Conservation (phyloP, 2,888 invertebrate genomes). For the Phoenoteleia sp. region DNA sequence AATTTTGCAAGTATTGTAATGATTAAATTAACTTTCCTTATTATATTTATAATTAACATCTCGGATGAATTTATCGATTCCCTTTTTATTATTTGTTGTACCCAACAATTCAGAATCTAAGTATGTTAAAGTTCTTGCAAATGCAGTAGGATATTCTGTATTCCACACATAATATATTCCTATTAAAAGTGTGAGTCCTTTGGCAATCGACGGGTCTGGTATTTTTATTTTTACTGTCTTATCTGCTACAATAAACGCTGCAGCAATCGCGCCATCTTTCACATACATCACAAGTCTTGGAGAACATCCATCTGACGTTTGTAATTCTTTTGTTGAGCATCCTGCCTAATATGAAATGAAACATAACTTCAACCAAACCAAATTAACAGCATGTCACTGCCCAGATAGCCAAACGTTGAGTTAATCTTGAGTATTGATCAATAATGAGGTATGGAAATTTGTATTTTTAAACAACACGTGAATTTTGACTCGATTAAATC, state of each 20-base stretch:
- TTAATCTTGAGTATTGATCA: neutral
- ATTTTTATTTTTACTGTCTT: constrained; percentile 35
- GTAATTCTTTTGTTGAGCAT: constrained; percentile 36
- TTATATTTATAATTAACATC: constrained; percentile 17
- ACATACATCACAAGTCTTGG: constrained; percentile 37
- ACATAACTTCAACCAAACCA: neutral
- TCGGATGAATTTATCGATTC: constrained; percentile 18
- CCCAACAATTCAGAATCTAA: constrained; percentile 21
- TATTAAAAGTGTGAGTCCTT: constrained; percentile 23
- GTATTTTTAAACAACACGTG: no score
- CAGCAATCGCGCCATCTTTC: constrained; percentile 19
- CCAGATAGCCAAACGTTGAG: neutral
- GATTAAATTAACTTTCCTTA: neutral
- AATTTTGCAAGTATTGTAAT: neutral
- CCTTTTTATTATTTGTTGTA: constrained; percentile 6
- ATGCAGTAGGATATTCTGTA: constrained; percentile 42
- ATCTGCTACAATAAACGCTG: constrained; percentile 42
- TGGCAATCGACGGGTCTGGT: constrained; percentile 1
- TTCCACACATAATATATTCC: constrained; percentile 43
- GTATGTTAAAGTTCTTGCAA: constrained; percentile 26
- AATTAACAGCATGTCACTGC: neutral
- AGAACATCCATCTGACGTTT: constrained; percentile 11
- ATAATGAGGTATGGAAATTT: neutral
- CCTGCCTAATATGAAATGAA: constrained; percentile 24
- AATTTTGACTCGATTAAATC: no score